These are phyloP conservation scores for Drosophila paracracens DNA, from an alignment of 2,888 invertebrate species.

Conservation along the genomic window DNA sequence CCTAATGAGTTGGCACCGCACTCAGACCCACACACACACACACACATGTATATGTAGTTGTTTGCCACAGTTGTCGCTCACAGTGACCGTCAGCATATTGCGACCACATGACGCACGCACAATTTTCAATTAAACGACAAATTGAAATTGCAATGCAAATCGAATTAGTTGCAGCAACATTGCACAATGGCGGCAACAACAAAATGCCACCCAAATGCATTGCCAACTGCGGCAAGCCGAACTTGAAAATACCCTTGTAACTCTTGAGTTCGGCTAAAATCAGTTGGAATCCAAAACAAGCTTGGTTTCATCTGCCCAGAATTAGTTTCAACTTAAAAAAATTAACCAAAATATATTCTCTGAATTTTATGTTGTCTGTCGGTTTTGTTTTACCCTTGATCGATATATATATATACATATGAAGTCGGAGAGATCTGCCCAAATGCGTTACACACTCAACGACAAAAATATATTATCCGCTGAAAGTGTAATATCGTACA, in stretches of 20 bases:
- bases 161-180: constrained; percentile 65
- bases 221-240: not conserved
- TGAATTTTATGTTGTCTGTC: not conserved
- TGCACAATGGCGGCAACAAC: constrained; percentile 15
- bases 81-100: constrained; percentile 5
- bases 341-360: not conserved
- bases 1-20: constrained; percentile 10
- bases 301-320: not conserved
- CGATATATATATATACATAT: not conserved
- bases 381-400: not conserved
- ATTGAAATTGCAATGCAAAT: constrained; percentile 74
- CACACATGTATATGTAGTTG: not conserved
- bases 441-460: not conserved
- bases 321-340: not conserved
- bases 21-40: not conserved
- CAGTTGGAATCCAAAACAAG: not conserved
- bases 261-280: not conserved
- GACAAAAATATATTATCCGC: not conserved
- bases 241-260: not conserved
- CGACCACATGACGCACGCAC: constrained; percentile 50
- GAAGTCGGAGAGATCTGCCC: no score
- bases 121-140: constrained; percentile 70
- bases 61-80: constrained; percentile 22
- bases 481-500: not conserved
- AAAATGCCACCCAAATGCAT: constrained; percentile 1